A percentile compares a stretch with the other conserved stretches of the same genome.
Evolutionary conservation across 2,888 invertebrate species (phyloP).

Genomic region (Pyralis farinalis): DNA sequence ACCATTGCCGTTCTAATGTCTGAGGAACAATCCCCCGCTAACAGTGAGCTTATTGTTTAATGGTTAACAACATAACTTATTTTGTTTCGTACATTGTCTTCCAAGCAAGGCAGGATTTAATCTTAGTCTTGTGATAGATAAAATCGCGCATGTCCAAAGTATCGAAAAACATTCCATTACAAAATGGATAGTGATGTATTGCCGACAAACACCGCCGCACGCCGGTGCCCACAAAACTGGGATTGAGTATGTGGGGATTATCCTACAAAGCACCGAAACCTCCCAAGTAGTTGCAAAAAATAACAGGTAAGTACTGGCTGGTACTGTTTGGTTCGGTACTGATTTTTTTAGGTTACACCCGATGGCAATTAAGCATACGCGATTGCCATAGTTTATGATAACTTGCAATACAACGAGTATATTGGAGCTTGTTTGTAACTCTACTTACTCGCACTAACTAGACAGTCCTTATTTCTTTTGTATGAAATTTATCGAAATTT

Average conservation of each 20-base stretch:
- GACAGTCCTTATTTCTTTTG: no score
- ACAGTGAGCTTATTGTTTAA: no score
- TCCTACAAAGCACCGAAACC: slow-evolving; percentile 60
- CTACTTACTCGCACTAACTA: no score
- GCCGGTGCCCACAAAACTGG: slow-evolving; percentile 27
- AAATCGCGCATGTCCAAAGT: not conserved
- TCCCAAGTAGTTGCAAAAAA: slow-evolving; percentile 39
- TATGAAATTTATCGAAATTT: no score
- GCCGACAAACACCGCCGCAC: slow-evolving; percentile 19
- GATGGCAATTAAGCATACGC: no score
- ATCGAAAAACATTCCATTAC: slow-evolving; percentile 15
- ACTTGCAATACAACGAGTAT: no score
- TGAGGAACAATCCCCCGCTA: no score
- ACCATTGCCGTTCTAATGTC: no score
- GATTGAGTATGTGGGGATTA: slow-evolving; percentile 37
- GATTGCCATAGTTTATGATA: no score
- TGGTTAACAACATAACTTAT: no score
- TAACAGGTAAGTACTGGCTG: slow-evolving; percentile 6
- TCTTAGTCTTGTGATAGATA: not conserved
- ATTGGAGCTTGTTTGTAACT: no score
- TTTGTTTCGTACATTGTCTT: not conserved
- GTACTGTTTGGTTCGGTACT: slow-evolving; percentile 6
- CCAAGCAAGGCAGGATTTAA: not conserved
- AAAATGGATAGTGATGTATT: slow-evolving; percentile 10
- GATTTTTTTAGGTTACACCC: no score